Percentiles rank a stretch among this genome's conserved stretches.
Evolutionary conservation across 35 echinoderm and acorn worm species (phyloP).

Genomic region (Strongylocentrotus purpuratus): DNA sequence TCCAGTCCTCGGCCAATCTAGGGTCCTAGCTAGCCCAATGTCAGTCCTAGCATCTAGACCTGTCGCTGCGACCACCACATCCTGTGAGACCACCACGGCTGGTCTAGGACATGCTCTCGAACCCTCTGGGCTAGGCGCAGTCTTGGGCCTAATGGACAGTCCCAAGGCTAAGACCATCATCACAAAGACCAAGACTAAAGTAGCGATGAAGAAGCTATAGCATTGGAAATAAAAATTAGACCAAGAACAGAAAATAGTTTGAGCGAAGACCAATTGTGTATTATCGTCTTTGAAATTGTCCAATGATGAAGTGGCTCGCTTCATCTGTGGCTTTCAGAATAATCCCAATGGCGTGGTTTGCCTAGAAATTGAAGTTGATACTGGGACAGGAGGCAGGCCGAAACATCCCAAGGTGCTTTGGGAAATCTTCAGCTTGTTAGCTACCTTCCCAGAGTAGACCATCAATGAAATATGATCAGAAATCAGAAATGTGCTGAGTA

Average conservation of each 20-base stretch:
- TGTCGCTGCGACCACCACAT: not conserved
- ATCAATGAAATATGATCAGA: not conserved
- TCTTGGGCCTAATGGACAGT: conserved; percentile 13
- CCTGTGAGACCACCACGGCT: not conserved
- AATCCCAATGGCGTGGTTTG: not conserved
- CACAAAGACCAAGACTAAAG: conserved; percentile 30
- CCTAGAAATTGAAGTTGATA: not conserved
- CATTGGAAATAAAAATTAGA: not conserved
- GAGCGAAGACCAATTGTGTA: not conserved
- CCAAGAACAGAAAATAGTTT: not conserved
- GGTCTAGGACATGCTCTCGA: conserved; percentile 12
- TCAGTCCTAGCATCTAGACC: not conserved
- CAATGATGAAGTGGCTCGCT: not conserved
- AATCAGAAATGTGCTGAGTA: too few relatives aligned
- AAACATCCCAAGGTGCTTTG: not conserved
- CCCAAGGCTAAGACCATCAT: conserved; percentile 6
- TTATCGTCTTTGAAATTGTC: not conserved
- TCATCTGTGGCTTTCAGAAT: not conserved
- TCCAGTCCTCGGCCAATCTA: conserved; percentile 13
- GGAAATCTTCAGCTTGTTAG: not conserved
- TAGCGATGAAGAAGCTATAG: conserved; percentile 20
- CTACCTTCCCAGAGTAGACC: not conserved
- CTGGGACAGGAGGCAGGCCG: not conserved
- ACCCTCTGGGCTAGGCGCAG: not conserved
- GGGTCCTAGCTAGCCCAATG: conserved; percentile 11